Evolutionary conservation across 1,140 invertebrate genomes (phyloP).

Genomic region (Coenobita brevimanus): DNA sequence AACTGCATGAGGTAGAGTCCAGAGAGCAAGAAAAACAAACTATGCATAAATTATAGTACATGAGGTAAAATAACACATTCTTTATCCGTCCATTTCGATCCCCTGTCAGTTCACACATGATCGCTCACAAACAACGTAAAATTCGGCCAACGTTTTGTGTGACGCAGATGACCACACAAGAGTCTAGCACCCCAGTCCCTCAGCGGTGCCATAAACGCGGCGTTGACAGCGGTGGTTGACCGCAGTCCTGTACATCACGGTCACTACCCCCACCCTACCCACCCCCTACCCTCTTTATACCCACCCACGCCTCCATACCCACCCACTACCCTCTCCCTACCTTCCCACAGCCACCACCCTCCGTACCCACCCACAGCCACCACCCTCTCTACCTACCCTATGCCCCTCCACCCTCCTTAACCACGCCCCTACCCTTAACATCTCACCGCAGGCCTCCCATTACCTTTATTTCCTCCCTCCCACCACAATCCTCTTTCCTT

Average conservation of each 20-base stretch:
- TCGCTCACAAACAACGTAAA: no score
- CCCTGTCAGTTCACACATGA: no score
- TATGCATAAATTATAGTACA: no score
- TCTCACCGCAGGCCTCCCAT: neutral
- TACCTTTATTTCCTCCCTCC: neutral
- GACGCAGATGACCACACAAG: no score
- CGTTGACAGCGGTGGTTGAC: constrained; percentile 37
- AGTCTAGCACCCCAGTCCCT: no score
- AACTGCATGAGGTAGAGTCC: no score
- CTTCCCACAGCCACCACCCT: neutral
- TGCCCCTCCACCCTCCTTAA: no score
- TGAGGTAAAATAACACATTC: no score
- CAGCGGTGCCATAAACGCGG: no score
- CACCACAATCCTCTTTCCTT: neutral
- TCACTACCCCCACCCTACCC: neutral
- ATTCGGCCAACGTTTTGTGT: no score
- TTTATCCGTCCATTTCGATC: no score
- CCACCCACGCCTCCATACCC: neutral
- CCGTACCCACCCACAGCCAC: neutral
- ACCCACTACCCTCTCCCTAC: neutral
- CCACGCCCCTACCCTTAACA: neutral
- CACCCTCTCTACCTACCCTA: neutral
- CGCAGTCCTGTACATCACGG: constrained; percentile 37
- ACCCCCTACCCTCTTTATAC: neutral
- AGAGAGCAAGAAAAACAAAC: no score